A percentile compares a stretch with the other conserved stretches of the same genome.
Evolutionary conservation across 2,113 vertebrate species (phyloP).

Genomic region (Tapirus terrestris): DNA sequence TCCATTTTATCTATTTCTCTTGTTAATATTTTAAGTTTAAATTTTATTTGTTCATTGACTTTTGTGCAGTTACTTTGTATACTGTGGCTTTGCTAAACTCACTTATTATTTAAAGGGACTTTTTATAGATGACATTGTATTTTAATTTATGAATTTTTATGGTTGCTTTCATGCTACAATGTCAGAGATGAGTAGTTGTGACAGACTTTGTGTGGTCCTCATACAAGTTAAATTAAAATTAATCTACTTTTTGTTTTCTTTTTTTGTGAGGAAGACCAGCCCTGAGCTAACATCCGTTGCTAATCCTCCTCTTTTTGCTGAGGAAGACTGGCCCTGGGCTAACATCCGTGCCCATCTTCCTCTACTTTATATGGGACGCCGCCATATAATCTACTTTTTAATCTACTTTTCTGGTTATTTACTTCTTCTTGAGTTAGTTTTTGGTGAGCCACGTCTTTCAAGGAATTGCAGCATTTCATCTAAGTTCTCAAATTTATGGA

Average conservation of each 20-base stretch:
- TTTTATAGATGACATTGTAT: background rate
- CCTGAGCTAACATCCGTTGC: too few relatives aligned
- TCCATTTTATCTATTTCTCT: too few relatives aligned
- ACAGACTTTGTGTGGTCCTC: background rate
- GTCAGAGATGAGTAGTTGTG: background rate
- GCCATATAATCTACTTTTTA: too few relatives aligned
- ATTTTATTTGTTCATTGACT: background rate
- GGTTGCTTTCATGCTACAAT: background rate
- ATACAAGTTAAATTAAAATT: background rate
- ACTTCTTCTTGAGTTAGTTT: background rate
- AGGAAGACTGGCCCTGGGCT: too few relatives aligned
- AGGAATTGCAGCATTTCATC: background rate
- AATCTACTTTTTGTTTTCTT: too few relatives aligned
- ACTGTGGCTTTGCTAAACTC: background rate
- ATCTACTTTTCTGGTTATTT: background rate
- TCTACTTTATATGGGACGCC: too few relatives aligned
- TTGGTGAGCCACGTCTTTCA: background rate
- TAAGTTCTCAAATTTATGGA: background rate
- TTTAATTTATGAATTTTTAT: background rate
- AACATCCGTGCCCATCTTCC: too few relatives aligned
- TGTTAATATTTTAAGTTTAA: too few relatives aligned
- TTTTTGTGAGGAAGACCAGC: too few relatives aligned
- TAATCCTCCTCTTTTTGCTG: too few relatives aligned
- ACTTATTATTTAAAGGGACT: background rate
- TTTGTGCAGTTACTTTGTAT: background rate